Conservation (phyloP, 2,797 vertebrate genomes). For the Epinephelus malabaricus region DNA sequence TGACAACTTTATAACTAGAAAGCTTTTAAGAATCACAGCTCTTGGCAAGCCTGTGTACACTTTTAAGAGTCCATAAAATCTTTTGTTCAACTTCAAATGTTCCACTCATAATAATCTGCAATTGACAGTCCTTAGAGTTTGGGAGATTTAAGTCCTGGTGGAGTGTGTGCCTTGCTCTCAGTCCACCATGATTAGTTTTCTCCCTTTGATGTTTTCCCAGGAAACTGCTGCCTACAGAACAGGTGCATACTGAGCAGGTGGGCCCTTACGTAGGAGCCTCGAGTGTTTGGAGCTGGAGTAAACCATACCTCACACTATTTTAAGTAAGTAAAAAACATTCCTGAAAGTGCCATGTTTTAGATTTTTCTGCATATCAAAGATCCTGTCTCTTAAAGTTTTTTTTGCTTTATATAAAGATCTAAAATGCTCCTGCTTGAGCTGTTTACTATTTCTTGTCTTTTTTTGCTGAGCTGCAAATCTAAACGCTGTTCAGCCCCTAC, state of each 20-base stretch:
- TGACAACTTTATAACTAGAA: constrained; percentile 54
- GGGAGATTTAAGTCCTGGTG: constrained; percentile 52
- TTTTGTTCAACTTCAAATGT: constrained; percentile 46
- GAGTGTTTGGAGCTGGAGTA: constrained; percentile 32
- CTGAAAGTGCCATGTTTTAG: neutral
- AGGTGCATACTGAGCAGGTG: constrained; percentile 76
- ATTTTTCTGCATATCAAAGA: constrained; percentile 44
- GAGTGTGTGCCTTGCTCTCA: constrained; percentile 48
- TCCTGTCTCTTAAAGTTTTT: constrained; percentile 8
- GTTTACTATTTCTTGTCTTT: constrained; percentile 38
- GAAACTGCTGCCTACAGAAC: constrained; percentile 70
- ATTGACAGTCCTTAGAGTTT: constrained; percentile 43
- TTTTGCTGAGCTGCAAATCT: constrained; percentile 70
- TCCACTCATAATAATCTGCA: constrained; percentile 22
- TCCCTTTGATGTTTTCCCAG: constrained; percentile 72
- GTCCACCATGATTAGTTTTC: constrained; percentile 67
- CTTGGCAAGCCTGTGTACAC: constrained; percentile 15
- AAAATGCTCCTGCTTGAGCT: constrained; percentile 29
- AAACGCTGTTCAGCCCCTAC: constrained; percentile 69
- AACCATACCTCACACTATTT: constrained; percentile 51
- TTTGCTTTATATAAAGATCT: constrained; percentile 23
- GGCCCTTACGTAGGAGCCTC: constrained; percentile 54
- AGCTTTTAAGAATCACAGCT: constrained; percentile 31
- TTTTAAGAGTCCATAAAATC: constrained; percentile 40
- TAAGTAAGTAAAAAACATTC: constrained; percentile 16